Base-by-base conservation (phyloP, 2,888 invertebrate species). In the Thecocarcelia acutangulata region DNA sequence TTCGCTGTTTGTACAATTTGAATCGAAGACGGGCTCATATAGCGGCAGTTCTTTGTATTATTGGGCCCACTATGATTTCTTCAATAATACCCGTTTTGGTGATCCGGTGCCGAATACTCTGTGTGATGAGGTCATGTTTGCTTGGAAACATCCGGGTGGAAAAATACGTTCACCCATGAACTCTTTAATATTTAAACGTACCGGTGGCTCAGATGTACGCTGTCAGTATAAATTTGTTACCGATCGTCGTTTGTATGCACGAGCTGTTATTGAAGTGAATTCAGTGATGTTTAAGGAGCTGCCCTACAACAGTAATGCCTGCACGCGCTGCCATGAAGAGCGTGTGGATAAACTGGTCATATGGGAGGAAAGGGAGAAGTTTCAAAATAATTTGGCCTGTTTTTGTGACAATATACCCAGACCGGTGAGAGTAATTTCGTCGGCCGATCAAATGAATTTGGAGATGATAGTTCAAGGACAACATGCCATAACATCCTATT, bases 51-150 rank as follows among this genome's bases (percentile, higher is more conserved):
- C 97, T 0, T 92, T 97, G 13, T 97, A 97, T 91, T 97, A 97
- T 89, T 97, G 97, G 97, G 97, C 97, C 0, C 97, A 97, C 88
- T 97, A 97, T 87, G 97, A 97, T 88, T 97, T 97, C 92, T 97
- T 97, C 91, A 97, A 97, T 90, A 96, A 97, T 87, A 97, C 96
- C 0, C 94, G 95, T 66, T 95, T 95, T 84, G 97, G 97, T 0
- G 96, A 96, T 83, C 94, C 96, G 0, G 95, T 97, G 0, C 93
- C 93, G 0, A 95, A 94, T 19, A 96, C 96, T 0, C 93, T 94
- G 3, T 97, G 97, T 88, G 97, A 97, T 87, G 97, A 97, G 88
- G 94, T 95, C 1, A 96, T 97, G 88, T 94, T 95, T 11, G 96
- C 96, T 0, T 97, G 97, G 96, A 94, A 94, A 86, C 93, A 94